Percentiles rank a stretch among this genome's conserved stretches.
Evolutionary conservation across 2,797 vertebrate genomes (phyloP).

Genomic region (Sylvia borin): DNA sequence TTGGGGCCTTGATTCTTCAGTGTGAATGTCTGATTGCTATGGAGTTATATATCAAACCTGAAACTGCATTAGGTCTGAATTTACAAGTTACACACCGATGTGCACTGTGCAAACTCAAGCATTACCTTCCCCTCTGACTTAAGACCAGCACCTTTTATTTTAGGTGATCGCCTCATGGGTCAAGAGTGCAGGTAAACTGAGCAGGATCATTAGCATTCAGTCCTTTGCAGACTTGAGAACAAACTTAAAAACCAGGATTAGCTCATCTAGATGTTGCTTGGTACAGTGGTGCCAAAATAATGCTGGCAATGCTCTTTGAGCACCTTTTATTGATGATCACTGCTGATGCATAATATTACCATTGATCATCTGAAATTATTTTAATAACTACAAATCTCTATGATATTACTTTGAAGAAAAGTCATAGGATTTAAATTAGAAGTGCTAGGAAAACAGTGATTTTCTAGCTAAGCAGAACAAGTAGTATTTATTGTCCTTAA

Average conservation of each 20-base stretch:
- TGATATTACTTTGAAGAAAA: background rate
- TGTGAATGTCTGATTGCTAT: background rate
- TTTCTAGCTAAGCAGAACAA: slow-evolving; percentile 32
- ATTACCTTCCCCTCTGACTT: background rate
- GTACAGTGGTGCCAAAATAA: background rate
- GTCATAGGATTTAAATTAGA: background rate
- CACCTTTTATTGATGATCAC: background rate
- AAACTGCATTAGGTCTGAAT: background rate
- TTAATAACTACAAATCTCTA: background rate
- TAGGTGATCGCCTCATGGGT: background rate
- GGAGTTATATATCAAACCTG: background rate
- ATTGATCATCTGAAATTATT: background rate
- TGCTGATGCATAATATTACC: background rate
- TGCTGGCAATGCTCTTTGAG: background rate
- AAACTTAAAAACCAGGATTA: background rate
- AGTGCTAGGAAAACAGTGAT: background rate
- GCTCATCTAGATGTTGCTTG: background rate
- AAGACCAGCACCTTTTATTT: background rate
- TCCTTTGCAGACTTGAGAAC: background rate
- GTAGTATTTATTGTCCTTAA: background rate
- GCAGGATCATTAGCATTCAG: background rate
- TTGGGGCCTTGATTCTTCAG: background rate
- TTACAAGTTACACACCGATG: background rate
- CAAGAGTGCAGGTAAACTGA: background rate
- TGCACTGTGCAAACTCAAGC: background rate